Conservation (phyloP, 2,797 vertebrate species). For the Cygnus olor region DNA sequence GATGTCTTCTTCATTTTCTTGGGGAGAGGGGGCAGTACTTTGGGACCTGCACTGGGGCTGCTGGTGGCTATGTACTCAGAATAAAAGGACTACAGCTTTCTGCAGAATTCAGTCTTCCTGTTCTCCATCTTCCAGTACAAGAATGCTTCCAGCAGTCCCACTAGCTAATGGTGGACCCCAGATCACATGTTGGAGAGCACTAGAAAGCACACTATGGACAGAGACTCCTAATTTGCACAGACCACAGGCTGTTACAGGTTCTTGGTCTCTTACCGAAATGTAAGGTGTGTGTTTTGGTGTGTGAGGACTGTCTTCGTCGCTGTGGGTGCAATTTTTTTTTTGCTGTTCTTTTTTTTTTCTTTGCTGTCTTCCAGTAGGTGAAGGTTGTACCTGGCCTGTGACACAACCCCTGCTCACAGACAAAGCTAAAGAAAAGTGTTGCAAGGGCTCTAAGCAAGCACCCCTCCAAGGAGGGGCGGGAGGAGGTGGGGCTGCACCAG, state of each 20-base stretch:
- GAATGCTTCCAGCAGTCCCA: neutral
- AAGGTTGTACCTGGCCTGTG: conserved; percentile 48
- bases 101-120: neutral
- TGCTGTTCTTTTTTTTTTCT: conserved; percentile 31
- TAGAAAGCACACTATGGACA: neutral
- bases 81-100: neutral
- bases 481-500: conserved; percentile 70
- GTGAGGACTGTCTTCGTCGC: neutral
- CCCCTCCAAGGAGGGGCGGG: conserved; percentile 20
- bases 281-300: neutral
- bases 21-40: neutral
- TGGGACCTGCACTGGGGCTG: neutral
- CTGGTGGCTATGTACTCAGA: neutral
- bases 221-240: neutral
- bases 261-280: neutral
- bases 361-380: conserved; percentile 44
- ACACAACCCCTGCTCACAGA: conserved; percentile 29
- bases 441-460: conserved; percentile 52
- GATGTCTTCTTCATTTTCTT: neutral
- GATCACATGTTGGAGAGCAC: fast-evolving
- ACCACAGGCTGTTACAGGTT: neutral
- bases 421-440: neutral
- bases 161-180: fast-evolving
- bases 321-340: conserved; percentile 16
- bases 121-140: neutral